A percentile compares a stretch with the other conserved stretches of the same genome.
phyloP scores from a whole-genome alignment of 2,888 invertebrate genomes.

The Synanthedon formicaeformis region DNA sequence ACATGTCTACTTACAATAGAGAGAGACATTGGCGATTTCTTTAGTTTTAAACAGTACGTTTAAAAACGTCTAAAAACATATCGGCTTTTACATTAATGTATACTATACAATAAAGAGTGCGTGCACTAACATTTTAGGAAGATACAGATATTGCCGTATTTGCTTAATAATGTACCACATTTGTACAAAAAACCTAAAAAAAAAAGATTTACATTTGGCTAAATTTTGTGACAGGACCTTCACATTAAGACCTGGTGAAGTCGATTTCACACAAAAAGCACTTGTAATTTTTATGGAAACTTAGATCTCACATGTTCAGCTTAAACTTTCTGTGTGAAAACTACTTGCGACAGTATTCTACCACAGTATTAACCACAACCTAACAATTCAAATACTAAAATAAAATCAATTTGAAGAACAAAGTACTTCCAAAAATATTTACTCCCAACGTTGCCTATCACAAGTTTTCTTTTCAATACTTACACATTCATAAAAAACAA shows the following conservation, averaged over 20 bases:
- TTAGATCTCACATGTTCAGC: too few relatives aligned
- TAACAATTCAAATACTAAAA: conserved; percentile 39
- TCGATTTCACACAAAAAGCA: background rate
- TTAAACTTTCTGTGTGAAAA: too few relatives aligned
- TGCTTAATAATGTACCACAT: conserved; percentile 21
- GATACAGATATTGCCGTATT: conserved; percentile 57
- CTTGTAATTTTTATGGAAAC: too few relatives aligned
- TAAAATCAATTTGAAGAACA: conserved; percentile 41
- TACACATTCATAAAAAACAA: conserved; percentile 34
- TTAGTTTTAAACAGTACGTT: conserved; percentile 28
- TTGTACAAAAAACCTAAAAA: conserved; percentile 50
- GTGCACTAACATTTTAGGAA: conserved; percentile 50
- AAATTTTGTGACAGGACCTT: conserved; percentile 47
- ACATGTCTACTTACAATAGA: conserved; percentile 71
- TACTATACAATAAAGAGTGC: conserved; percentile 45
- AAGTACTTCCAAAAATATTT: conserved; percentile 52
- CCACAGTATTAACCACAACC: conserved; percentile 56
- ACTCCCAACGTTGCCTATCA: conserved; percentile 48
- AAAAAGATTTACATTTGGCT: conserved; percentile 48
- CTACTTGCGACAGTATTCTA: conserved; percentile 6
- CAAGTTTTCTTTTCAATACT: conserved; percentile 39
- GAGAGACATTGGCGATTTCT: conserved; percentile 59
- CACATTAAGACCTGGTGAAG: background rate
- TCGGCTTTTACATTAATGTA: conserved; percentile 31
- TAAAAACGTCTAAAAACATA: conserved; percentile 33